phyloP scores from a whole-genome alignment of 2,888 invertebrate species.

The Ramazzottius varieornatus region DNA sequence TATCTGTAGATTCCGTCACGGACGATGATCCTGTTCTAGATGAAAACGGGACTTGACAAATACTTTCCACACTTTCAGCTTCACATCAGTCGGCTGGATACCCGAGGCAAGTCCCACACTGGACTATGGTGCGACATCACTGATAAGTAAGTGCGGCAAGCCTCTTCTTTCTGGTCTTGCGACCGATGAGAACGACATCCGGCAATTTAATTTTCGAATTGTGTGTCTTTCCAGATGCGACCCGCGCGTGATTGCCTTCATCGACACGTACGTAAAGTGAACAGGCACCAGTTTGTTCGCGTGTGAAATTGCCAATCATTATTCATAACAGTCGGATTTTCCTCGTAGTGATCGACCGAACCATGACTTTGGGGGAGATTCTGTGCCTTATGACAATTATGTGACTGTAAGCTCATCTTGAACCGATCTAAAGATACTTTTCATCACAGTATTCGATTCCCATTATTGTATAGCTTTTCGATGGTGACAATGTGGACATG shows the following conservation, averaged over 20 bases:
- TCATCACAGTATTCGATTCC: too few relatives aligned
- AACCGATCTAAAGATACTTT: too few relatives aligned
- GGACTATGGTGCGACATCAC: neutral
- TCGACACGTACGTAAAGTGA: neutral
- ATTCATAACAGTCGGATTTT: neutral
- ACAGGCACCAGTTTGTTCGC: too few relatives aligned
- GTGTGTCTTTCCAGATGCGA: neutral
- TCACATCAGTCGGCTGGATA: neutral
- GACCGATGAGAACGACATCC: too few relatives aligned
- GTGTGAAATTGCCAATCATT: neutral
- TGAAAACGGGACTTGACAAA: too few relatives aligned
- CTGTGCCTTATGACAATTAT: neutral
- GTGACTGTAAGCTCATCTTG: too few relatives aligned
- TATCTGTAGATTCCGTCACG: too few relatives aligned
- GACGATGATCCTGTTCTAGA: too few relatives aligned
- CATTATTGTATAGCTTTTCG: too few relatives aligned
- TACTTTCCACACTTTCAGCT: too few relatives aligned
- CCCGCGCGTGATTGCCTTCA: neutral
- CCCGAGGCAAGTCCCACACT: neutral
- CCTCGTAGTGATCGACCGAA: neutral
- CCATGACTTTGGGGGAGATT: conserved; percentile 2
- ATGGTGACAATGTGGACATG: neutral
- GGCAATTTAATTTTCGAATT: too few relatives aligned
- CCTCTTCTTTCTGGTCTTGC: neutral
- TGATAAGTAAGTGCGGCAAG: neutral